A percentile compares a stretch with the other conserved stretches of the same genome.
These are phyloP conservation scores for Tachysurus fulvidraco DNA, from an alignment of 2,113 vertebrate species.

Conservation along the genomic window DNA sequence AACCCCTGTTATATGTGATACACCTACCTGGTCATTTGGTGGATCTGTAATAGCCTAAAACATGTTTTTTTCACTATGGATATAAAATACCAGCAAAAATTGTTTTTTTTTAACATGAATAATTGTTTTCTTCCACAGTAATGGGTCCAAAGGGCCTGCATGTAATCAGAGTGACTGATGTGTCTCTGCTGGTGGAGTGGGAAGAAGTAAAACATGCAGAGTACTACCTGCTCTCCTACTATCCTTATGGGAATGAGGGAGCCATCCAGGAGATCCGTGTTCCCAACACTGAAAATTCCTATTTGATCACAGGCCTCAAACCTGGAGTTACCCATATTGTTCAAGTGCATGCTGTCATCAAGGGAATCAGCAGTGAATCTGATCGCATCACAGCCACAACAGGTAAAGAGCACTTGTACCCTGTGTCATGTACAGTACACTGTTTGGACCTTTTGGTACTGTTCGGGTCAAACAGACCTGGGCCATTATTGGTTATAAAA, in stretches of 20 bases:
- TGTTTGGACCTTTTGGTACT: no score
- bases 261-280: conserved; percentile 67
- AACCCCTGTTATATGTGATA: not conserved
- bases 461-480: no score
- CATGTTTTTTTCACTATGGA: not conserved
- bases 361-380: conserved; percentile 72
- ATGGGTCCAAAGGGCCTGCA: conserved; percentile 74
- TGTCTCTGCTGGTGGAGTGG: conserved; percentile 82
- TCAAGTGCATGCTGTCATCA: conserved; percentile 75
- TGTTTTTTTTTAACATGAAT: not conserved
- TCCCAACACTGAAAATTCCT: conserved; percentile 74
- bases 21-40: not conserved
- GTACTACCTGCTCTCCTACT: conserved; percentile 80
- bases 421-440: not conserved
- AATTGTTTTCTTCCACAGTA: conserved; percentile 63
- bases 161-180: conserved; percentile 75
- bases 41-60: not conserved
- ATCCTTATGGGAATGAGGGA: conserved; percentile 69
- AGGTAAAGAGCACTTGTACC: conserved; percentile 57
- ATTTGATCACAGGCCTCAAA: conserved; percentile 73
- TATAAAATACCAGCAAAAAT: not conserved
- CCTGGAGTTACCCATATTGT: conserved; percentile 78
- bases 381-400: conserved; percentile 77
- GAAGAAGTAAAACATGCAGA: conserved; percentile 74
- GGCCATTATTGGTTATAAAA: no score